Conservation (phyloP, 2,888 invertebrate genomes). For the Trachelus stipa region DNA sequence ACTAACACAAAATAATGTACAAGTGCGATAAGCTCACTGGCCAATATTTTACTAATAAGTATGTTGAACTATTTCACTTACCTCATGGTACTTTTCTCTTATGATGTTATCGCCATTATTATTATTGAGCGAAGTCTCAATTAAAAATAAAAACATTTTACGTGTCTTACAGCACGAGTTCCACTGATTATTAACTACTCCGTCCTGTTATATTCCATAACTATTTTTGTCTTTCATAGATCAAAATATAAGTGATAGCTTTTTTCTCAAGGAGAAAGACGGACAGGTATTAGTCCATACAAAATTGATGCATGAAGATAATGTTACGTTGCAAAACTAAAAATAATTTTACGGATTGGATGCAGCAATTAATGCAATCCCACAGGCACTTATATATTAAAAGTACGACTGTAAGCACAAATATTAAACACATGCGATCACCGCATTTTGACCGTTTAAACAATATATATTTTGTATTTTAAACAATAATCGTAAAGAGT, state of each 20-base stretch:
- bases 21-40: not conserved
- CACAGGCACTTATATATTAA: not conserved
- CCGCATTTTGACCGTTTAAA: not conserved
- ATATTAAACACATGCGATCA: not conserved
- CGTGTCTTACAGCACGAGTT: not conserved
- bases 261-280: not conserved
- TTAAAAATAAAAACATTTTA: not conserved
- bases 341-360: not conserved
- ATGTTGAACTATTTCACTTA: not conserved
- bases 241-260: not conserved
- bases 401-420: not conserved
- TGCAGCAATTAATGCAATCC: not conserved
- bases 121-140: not conserved
- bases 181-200: not conserved
- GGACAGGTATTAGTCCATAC: not conserved
- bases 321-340: not conserved
- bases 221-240: not conserved
- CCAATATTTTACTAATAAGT: slow-evolving; percentile 7
- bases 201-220: not conserved
- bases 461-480: not conserved
- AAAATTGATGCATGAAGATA: not conserved
- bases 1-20: not conserved
- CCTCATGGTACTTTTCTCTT: not conserved
- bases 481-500: not conserved
- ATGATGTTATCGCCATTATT: not conserved